Evolutionary conservation across 2,888 invertebrate species (phyloP), one percentile per base, ranked within the genome.

Genomic region (Hipparchia semele): DNA sequence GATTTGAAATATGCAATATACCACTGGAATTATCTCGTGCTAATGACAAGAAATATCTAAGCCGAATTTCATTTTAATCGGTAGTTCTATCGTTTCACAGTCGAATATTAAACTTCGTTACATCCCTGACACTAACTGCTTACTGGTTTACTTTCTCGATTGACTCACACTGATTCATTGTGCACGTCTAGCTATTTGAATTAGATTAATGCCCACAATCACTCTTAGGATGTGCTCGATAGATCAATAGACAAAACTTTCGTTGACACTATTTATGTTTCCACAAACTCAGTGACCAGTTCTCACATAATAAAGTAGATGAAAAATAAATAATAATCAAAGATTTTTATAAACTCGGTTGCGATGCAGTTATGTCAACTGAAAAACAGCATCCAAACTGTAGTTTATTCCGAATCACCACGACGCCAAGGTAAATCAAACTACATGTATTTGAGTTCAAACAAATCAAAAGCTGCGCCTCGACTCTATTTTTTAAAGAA

Each of bases 61-160:
- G 23, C 59, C 33, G 39, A 12, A 60, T 39, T 4, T 39, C 23
- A 60, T 33, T 59, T 33, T 8, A 59, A 23, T 65, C 51, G 64
- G 23, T 64, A 64, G 53, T 33, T 65, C 33, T 6, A 23, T 23
- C 23, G 2, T 46, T 13, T 9, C 59, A 6, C 33, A 68, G 53
- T 69, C 61, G 59, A 60, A 68, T 61, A 6, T n/a, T 39, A 39
- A 45, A n/a, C 45, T 39, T 61, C 13, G 12, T 61, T 61, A 69
- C 69, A 69, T 69, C 69, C 33, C 69, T 69, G 33, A n/a, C 51
- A 56, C 62, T 46, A 23, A 70, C 62, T 70, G 90, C 91, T 90
- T 87, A 89, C 90, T 90, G 92, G 92, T 91, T 92, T 92, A 94
- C 94, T 94, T 94, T 94, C 94, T 89, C 93, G 87, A 90, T 94